Percentiles rank a stretch among this genome's conserved stretches.
Evolutionary conservation across 1,140 invertebrate genomes (phyloP).

Genomic region (Brachionus rotundiformis): DNA sequence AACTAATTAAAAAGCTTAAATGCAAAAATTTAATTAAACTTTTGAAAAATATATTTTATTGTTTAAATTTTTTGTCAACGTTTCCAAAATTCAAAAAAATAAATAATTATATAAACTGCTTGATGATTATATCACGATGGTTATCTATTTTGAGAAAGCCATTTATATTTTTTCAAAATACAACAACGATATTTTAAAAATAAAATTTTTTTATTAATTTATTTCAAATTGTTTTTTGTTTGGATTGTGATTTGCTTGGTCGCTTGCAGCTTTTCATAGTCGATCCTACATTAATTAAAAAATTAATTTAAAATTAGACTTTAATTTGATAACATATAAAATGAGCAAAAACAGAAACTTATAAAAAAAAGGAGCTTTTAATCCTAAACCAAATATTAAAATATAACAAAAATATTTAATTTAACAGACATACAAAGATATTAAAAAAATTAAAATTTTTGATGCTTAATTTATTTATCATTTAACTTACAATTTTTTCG

Average conservation of each 20-base stretch:
- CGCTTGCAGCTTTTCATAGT: slow-evolving; percentile 16
- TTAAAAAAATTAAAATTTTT: neutral
- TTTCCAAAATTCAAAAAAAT: neutral
- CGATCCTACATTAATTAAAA: slow-evolving; percentile 20
- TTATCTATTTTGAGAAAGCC: slow-evolving; percentile 8
- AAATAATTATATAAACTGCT: neutral
- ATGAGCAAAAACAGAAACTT: neutral
- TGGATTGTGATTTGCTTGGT: slow-evolving; percentile 9
- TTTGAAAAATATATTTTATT: neutral
- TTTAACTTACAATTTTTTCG: slow-evolving; percentile 41
- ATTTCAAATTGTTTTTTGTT: slow-evolving; percentile 4
- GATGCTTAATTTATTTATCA: neutral
- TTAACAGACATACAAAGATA: neutral
- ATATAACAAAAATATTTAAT: neutral
- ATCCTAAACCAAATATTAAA: neutral
- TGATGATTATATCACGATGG: slow-evolving; percentile 5
- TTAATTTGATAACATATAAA: neutral
- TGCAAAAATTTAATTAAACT: slow-evolving; percentile 1
- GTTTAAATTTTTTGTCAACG: slow-evolving; percentile 11
- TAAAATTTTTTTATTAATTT: neutral
- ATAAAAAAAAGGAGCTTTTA: neutral
- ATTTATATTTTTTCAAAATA: slow-evolving; percentile 11
- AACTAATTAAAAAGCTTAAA: neutral
- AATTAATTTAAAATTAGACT: slow-evolving; percentile 15
- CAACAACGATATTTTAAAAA: neutral